Conservation (phyloP, 2,797 vertebrate species). For the Nothura maculosa region DNA sequence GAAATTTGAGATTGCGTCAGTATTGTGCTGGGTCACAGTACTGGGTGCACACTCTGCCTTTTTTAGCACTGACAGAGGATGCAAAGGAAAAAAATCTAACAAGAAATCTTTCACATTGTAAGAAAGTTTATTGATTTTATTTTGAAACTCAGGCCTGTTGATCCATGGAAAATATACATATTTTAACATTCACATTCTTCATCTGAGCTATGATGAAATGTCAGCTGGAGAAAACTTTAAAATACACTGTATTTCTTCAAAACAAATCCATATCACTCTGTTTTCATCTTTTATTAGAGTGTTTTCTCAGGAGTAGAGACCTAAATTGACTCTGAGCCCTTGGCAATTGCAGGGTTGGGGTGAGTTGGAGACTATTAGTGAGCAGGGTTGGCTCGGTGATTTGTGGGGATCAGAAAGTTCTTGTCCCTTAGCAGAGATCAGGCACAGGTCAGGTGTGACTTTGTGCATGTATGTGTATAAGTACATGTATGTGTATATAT, state of each 20-base stretch:
- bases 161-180: slow-evolving; percentile 34
- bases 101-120: background rate
- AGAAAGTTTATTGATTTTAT: background rate
- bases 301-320: background rate
- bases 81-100: background rate
- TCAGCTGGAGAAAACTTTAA: background rate
- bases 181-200: slow-evolving; percentile 10
- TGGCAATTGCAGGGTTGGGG: background rate
- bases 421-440: rapidly evolving
- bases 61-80: background rate
- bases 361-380: rapidly evolving
- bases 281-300: background rate
- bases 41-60: background rate
- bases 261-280: background rate
- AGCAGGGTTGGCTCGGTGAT: background rate
- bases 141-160: background rate
- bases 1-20: background rate
- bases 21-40: background rate
- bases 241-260: background rate
- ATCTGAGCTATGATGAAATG: background rate
- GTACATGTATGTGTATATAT: rapidly evolving
- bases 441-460: background rate
- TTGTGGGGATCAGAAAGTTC: background rate
- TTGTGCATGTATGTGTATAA: background rate
- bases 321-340: background rate